These are phyloP conservation scores for Wasmannia auropunctata DNA, from an alignment of 1,140 invertebrate species.

Conservation along the genomic window DNA sequence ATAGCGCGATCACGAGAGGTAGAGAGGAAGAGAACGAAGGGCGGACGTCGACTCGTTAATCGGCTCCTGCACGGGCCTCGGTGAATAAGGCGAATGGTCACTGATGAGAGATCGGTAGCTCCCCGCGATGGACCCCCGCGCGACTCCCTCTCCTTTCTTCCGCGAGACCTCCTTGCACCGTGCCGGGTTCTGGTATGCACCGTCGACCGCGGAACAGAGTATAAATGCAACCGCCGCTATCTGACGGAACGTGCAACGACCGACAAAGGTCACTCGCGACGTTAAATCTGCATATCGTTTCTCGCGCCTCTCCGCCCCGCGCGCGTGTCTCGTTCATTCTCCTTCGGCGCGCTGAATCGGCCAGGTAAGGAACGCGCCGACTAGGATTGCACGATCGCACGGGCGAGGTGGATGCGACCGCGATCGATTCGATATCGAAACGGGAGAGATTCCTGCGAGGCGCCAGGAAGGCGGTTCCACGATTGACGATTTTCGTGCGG, in stretches of 20 bases:
- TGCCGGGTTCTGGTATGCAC: slow-evolving; percentile 50
- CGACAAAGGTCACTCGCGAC: slow-evolving; percentile 81
- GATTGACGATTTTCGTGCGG: background rate
- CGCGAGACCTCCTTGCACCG: background rate
- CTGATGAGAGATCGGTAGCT: slow-evolving; percentile 50
- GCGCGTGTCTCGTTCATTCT: slow-evolving; percentile 38
- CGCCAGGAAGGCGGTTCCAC: background rate
- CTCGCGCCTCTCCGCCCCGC: slow-evolving; percentile 28
- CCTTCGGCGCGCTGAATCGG: slow-evolving; percentile 12
- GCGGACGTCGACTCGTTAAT: slow-evolving; percentile 5
- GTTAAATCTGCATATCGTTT: slow-evolving; percentile 80
- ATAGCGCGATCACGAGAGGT: background rate
- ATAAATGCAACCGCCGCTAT: slow-evolving; percentile 72
- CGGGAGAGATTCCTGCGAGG: background rate
- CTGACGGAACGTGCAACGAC: slow-evolving; percentile 81
- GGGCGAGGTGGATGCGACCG: background rate
- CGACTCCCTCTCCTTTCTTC: background rate
- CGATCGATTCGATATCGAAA: background rate
- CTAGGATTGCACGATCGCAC: background rate
- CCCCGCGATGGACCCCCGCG: background rate
- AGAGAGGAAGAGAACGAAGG: background rate
- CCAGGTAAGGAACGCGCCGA: background rate
- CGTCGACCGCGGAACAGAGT: slow-evolving; percentile 65
- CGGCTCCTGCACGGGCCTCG: background rate
- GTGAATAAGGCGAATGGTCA: slow-evolving; percentile 40